Evolutionary conservation across 2,797 vertebrate genomes (phyloP).

Genomic region (Gastrophryne carolinensis): DNA sequence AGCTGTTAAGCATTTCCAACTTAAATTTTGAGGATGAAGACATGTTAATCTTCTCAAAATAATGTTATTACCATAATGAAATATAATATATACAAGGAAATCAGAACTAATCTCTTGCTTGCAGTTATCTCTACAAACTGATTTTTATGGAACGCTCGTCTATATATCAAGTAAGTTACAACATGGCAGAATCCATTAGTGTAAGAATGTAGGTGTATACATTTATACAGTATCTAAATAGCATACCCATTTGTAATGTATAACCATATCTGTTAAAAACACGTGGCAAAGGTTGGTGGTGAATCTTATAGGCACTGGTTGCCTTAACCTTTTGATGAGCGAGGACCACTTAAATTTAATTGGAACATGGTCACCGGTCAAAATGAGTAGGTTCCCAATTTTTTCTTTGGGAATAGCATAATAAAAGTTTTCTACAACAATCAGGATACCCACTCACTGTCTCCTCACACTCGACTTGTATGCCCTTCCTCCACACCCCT

Average conservation of each 20-base stretch:
- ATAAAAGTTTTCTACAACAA: too few species aligned
- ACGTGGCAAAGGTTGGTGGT: too few species aligned
- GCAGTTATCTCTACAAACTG: background rate
- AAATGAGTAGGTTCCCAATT: too few species aligned
- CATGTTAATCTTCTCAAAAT: background rate
- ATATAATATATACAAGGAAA: background rate
- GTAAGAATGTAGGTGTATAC: slow-evolving; percentile 25
- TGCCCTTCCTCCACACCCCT: too few species aligned
- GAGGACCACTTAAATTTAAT: too few species aligned
- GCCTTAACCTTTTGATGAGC: too few species aligned
- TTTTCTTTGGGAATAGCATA: too few species aligned
- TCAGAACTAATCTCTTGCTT: background rate
- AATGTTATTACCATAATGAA: background rate
- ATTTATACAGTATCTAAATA: slow-evolving; percentile 28
- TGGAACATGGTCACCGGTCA: too few species aligned
- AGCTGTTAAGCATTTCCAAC: background rate
- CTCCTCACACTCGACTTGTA: too few species aligned
- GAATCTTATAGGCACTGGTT: too few species aligned
- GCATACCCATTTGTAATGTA: slow-evolving; percentile 30
- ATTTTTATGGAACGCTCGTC: slow-evolving; percentile 30
- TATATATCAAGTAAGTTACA: slow-evolving; percentile 15
- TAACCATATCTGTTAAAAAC: too few species aligned
- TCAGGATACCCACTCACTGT: too few species aligned
- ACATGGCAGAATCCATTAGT: slow-evolving; percentile 14
- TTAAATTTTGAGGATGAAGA: background rate